Conservation (phyloP, 2,888 invertebrate species). For the Eustalomyia histrio region DNA sequence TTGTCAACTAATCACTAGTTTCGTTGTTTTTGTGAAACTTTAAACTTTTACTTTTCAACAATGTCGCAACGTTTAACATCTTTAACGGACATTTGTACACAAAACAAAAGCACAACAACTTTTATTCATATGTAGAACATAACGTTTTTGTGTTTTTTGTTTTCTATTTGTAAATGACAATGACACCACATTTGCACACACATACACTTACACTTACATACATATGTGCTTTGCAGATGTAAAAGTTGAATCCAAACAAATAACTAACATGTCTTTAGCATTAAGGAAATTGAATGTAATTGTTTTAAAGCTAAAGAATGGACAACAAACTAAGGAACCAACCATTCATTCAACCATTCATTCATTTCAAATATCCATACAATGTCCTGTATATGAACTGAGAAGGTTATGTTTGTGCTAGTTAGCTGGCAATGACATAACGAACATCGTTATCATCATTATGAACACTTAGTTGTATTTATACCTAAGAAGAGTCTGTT, state of each 20-base stretch:
- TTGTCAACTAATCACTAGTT: not conserved
- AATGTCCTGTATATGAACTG: not conserved
- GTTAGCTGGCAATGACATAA: constrained; percentile 1
- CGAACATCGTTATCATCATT: not conserved
- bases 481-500: no score
- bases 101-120: not conserved
- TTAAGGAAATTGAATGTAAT: constrained; percentile 44
- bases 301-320: constrained; percentile 11
- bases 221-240: not conserved
- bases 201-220: no score
- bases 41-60: not conserved
- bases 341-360: not conserved
- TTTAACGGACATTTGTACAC: constrained; percentile 4
- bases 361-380: constrained; percentile 1
- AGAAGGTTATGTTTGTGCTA: not conserved
- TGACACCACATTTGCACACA: not conserved
- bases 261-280: constrained; percentile 18
- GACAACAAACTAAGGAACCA: not conserved
- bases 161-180: no score
- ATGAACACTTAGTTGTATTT: not conserved
- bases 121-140: not conserved
- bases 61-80: not conserved
- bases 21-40: not conserved
- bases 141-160: not conserved
- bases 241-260: not conserved